phyloP scores from a whole-genome alignment of 2,113 vertebrate species.

The Eretmochelys imbricata region DNA sequence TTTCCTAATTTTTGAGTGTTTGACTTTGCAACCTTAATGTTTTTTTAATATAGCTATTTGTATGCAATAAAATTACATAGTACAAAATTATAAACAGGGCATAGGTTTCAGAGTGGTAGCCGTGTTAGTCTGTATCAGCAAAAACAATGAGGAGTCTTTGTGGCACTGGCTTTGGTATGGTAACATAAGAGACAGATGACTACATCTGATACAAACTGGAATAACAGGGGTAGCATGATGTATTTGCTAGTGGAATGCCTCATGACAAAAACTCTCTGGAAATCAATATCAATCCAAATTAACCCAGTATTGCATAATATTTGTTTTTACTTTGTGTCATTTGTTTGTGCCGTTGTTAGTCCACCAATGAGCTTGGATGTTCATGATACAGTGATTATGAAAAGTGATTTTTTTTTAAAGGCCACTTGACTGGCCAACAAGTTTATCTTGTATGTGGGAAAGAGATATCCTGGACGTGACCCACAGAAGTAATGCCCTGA shows the following conservation, averaged over 20 bases:
- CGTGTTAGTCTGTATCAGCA: too few species aligned
- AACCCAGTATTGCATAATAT: not conserved
- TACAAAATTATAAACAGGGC: not conserved
- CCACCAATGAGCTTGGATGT: not conserved
- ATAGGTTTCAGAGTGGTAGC: not conserved
- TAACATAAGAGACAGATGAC: not conserved
- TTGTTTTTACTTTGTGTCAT: not conserved
- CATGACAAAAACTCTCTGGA: not conserved
- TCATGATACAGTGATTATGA: not conserved
- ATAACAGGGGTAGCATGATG: not conserved
- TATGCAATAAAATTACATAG: not conserved
- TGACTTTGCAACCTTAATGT: not conserved
- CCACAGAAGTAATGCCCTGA: not conserved
- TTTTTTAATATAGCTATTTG: not conserved
- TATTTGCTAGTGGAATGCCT: not conserved
- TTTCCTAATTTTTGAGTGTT: not conserved
- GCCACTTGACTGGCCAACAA: not conserved
- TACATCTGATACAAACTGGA: not conserved
- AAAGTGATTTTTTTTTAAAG: not conserved
- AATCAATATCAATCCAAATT: not conserved
- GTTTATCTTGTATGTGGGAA: not conserved
- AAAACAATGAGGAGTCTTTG: too few species aligned
- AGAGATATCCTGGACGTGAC: accelerated
- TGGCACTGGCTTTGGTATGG: not conserved
- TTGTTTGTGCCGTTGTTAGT: not conserved